These are phyloP conservation scores for Agriopis leucophaearia DNA, from an alignment of 2,888 invertebrate species.

Conservation along the genomic window DNA sequence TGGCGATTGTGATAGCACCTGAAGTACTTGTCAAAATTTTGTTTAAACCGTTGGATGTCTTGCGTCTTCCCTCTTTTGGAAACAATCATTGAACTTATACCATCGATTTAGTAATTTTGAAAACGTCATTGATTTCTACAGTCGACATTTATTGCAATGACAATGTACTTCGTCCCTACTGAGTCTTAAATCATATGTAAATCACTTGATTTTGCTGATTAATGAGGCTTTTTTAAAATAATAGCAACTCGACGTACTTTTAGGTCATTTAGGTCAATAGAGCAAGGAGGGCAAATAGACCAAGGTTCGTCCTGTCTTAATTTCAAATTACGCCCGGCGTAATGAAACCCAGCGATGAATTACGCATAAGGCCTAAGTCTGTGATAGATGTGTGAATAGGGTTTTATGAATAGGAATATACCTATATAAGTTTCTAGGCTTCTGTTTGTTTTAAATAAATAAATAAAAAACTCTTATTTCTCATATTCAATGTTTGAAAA, in stretches of 20 bases:
- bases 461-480: no score
- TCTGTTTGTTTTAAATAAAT: no score
- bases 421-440: no score
- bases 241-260: constrained; percentile 1
- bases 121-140: no score
- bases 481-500: no score
- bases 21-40: no score
- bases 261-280: constrained; percentile 15
- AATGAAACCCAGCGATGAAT: constrained; percentile 24
- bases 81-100: no score
- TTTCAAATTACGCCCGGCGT: constrained; percentile 27
- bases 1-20: no score
- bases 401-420: constrained; percentile 46
- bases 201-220: background rate
- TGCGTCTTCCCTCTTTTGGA: no score
- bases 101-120: no score
- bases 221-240: background rate
- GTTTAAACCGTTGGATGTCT: no score
- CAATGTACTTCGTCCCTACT: background rate
- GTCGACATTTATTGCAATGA: background rate
- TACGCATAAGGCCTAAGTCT: constrained; percentile 37
- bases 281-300: constrained; percentile 9
- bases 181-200: background rate
- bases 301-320: constrained; percentile 17
- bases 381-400: constrained; percentile 67